Conservation (phyloP, 2,113 vertebrate genomes). For the Cephalophus harveyi region DNA sequence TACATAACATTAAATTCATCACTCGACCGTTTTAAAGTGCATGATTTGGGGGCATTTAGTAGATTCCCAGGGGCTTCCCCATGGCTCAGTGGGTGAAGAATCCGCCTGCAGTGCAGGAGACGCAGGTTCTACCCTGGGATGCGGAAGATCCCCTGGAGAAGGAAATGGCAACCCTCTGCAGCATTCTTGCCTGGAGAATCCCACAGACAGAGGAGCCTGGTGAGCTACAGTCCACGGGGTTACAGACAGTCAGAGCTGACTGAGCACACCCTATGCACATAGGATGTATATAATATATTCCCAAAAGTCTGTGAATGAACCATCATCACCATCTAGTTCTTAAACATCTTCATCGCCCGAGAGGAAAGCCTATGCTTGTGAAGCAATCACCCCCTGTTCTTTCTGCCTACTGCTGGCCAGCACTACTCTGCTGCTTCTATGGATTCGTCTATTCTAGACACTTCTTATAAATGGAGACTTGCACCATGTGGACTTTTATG, state of each 20-base stretch:
- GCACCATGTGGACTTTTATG: neutral
- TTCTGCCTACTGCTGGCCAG: neutral
- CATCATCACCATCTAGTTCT: neutral
- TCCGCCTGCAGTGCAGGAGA: neutral
- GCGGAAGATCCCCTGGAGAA: neutral
- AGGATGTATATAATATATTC: neutral
- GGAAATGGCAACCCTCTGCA: neutral
- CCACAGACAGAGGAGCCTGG: neutral
- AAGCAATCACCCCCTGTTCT: neutral
- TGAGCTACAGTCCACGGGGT: neutral
- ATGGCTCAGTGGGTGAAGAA: neutral
- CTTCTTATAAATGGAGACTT: neutral
- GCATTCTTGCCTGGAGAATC: neutral
- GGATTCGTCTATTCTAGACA: neutral
- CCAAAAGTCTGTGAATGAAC: neutral
- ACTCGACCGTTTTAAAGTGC: neutral
- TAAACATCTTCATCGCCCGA: neutral
- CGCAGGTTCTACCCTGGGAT: neutral
- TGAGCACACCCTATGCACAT: neutral
- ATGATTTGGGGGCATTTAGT: neutral
- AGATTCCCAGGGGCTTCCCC: neutral
- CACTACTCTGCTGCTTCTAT: neutral
- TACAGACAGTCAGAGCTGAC: neutral
- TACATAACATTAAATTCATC: neutral
- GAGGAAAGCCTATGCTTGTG: neutral